Evolutionary conservation across 2,797 vertebrate genomes (phyloP).

Genomic region (Ctenopoma multispine): DNA sequence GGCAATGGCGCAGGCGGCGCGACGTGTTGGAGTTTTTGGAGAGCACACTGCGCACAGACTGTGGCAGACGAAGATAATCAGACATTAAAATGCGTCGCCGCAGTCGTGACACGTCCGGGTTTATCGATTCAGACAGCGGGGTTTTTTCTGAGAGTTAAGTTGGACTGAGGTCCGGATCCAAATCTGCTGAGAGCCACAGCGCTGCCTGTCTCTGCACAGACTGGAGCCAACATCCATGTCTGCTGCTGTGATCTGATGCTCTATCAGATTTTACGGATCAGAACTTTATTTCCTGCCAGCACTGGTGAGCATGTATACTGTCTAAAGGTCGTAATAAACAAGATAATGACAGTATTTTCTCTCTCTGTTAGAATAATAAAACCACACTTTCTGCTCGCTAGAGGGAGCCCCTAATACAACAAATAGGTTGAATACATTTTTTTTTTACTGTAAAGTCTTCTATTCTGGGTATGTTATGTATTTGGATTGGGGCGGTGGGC

Average conservation of each 20-base stretch:
- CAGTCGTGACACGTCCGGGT: slow-evolving; percentile 9
- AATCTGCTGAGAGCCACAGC: slow-evolving; percentile 8
- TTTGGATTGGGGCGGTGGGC: slow-evolving; percentile 10
- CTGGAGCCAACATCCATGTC: background rate
- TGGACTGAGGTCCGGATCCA: slow-evolving; percentile 12
- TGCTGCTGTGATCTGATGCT: too few relatives aligned
- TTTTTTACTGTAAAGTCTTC: background rate
- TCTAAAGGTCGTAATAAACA: background rate
- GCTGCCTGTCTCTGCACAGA: background rate
- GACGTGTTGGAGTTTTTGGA: background rate
- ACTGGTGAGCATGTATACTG: background rate
- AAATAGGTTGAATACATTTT: background rate
- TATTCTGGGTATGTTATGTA: slow-evolving; percentile 21
- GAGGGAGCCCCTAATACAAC: slow-evolving; percentile 60
- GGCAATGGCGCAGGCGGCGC: slow-evolving; percentile 23
- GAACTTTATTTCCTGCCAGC: background rate
- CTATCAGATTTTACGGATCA: background rate
- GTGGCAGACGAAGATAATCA: background rate
- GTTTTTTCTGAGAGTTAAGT: slow-evolving; percentile 20
- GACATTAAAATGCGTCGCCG: slow-evolving; percentile 17
- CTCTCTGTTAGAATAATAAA: background rate
- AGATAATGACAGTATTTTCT: background rate
- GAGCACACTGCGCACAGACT: slow-evolving; percentile 8
- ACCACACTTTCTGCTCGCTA: slow-evolving; percentile 34
- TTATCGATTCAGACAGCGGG: slow-evolving; percentile 19